Evolutionary conservation across 2,797 vertebrate genomes (phyloP).

Genomic region (Enteromius treurensis): DNA sequence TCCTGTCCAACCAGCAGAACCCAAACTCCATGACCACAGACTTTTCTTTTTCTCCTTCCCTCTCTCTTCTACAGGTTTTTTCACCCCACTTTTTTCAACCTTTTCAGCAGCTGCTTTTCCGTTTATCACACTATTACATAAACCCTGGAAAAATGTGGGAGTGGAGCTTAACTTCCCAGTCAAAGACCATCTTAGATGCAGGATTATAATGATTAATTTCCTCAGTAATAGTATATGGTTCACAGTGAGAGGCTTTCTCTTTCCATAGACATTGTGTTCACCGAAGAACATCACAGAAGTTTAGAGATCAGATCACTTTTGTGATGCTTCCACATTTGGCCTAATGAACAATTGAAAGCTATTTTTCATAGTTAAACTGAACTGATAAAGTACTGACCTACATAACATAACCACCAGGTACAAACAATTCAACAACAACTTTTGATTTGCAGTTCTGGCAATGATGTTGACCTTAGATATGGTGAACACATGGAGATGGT

Average conservation of each 20-base stretch:
- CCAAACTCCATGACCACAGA: conserved; percentile 45
- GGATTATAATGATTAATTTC: conserved; percentile 34
- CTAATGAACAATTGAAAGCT: background rate
- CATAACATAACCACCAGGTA: conserved; percentile 4
- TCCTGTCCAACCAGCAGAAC: conserved; percentile 43
- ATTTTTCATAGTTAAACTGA: background rate
- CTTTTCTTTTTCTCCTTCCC: conserved; percentile 41
- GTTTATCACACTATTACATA: conserved; percentile 60
- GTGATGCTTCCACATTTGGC: background rate
- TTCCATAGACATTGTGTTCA: background rate
- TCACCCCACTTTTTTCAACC: conserved; percentile 36
- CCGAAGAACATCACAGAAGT: background rate
- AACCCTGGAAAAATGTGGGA: conserved; percentile 60
- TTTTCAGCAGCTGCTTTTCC: conserved; percentile 56
- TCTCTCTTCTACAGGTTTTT: conserved; percentile 27
- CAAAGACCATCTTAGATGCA: conserved; percentile 44
- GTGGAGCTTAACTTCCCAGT: conserved; percentile 48
- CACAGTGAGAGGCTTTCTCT: conserved; percentile 17
- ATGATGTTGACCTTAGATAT: background rate
- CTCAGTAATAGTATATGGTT: conserved; percentile 41
- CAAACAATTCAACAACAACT: conserved; percentile 3
- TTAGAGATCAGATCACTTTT: background rate
- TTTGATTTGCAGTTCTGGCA: conserved; percentile 14
- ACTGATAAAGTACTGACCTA: conserved; percentile 1
- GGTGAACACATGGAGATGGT: conserved; percentile 26